A percentile compares a stretch with the other conserved stretches of the same genome.
Conservation (phyloP, 1,140 invertebrate species). For the Ericerus pela region DNA sequence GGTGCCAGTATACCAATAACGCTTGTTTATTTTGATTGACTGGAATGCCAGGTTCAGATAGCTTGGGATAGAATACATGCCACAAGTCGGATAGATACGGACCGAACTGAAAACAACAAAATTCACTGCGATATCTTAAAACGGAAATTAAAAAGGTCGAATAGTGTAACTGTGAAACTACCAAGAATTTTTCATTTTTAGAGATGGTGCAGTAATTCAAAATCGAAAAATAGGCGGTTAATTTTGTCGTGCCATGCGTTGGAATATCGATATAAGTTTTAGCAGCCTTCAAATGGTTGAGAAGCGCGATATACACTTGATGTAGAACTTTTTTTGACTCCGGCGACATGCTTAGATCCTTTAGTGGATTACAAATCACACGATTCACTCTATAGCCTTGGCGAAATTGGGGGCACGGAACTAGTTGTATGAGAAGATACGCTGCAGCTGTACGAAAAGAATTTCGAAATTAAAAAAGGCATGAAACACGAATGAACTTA, state of each 20-base stretch:
- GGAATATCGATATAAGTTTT: slow-evolving; percentile 70
- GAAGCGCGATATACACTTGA: slow-evolving; percentile 52
- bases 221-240: slow-evolving; percentile 81
- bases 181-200: slow-evolving; percentile 81
- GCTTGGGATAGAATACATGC: slow-evolving; percentile 84
- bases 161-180: slow-evolving; percentile 32
- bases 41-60: slow-evolving; percentile 86
- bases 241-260: slow-evolving; percentile 73
- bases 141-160: slow-evolving; percentile 3
- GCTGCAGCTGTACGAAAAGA: slow-evolving; percentile 2
- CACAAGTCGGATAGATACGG: slow-evolving; percentile 80
- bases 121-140: background rate
- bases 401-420: slow-evolving; percentile 73
- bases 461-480: slow-evolving; percentile 1
- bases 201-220: slow-evolving; percentile 77
- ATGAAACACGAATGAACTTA: slow-evolving; percentile 6
- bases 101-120: slow-evolving; percentile 46
- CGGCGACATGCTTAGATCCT: slow-evolving; percentile 38
- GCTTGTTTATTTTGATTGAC: slow-evolving; percentile 92
- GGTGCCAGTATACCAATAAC: slow-evolving; percentile 80
- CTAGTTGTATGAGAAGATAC: slow-evolving; percentile 33
- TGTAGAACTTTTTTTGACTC: slow-evolving; percentile 68
- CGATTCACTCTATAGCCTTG: slow-evolving; percentile 60
- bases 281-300: slow-evolving; percentile 61
- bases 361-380: slow-evolving; percentile 32